Evolutionary conservation across 2,888 invertebrate genomes (phyloP), one percentile per base, ranked within the genome.

Genomic region (Diarsia rubi): DNA sequence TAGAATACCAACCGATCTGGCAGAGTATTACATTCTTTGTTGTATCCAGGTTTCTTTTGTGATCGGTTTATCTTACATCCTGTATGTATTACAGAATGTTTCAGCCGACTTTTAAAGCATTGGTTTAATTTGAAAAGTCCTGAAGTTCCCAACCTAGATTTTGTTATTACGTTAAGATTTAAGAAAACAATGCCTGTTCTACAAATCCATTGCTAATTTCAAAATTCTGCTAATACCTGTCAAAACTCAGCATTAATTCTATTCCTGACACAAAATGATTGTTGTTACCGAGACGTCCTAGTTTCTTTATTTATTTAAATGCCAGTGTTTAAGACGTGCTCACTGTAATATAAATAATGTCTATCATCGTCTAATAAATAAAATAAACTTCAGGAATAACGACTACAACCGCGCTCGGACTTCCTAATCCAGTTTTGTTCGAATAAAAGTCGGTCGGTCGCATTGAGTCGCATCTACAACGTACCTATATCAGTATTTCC

Each of bases 371-470:
- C 21, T 45, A 73, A 70, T 78, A 83, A 65, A 83, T 80, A 75
- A 81, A 78, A 76, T 78, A 78, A 78, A 83, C 68, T 73, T 59
- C 60, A 63, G 66, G 65, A 72, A 62, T 75, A 74, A 76, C 71
- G 73, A 70, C 67, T 24, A 57, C 47, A 44, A 76, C 65, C 70
- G 68, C 57, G 44, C 71, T 79, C 24, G 49, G 60, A 66, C 71
- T 73, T 73, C 68, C 59, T 80, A 78, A 78, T 84, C 64, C 54
- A 76, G 63, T 84, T 72, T 65, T n/a, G 72, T 73, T 71, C 37
- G 37, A 69, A 78, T 81, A 71, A 75, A 78, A 67, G 60, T 76
- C 70, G 59, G 14, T 57, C 27, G 66, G 72, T 67, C 49, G 76
- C 42, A 68, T 65, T 27, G 45, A 62, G 69, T 44, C 54, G 19